Evolutionary conservation across 2,888 invertebrate species (phyloP).

Genomic region (Vanessa cardui): DNA sequence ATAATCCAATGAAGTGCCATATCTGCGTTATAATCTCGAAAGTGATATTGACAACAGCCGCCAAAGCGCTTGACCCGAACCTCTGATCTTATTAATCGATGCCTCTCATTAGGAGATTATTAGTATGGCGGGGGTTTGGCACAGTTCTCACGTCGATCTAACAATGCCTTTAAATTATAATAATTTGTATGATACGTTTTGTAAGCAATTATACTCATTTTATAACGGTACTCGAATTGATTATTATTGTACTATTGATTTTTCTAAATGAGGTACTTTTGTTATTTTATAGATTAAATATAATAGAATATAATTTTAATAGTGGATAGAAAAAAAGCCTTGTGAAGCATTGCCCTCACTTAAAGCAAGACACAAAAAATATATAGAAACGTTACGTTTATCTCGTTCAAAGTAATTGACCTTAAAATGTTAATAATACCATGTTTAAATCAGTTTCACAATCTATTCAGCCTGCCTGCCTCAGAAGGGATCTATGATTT

Average conservation of each 20-base stretch:
- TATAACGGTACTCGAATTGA: background rate
- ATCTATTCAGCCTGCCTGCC: no score
- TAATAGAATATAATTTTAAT: background rate
- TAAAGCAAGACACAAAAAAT: no score
- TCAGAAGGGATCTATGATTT: no score
- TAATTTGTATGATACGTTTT: background rate
- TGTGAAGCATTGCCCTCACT: no score
- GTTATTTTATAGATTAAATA: background rate
- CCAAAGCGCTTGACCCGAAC: slow-evolving; percentile 25
- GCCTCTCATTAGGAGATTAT: slow-evolving; percentile 52
- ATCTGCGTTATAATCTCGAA: slow-evolving; percentile 35
- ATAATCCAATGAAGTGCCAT: slow-evolving; percentile 14
- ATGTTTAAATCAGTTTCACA: no score
- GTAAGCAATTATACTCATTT: background rate
- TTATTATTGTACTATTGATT: background rate
- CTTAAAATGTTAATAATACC: no score
- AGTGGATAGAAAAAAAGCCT: no score
- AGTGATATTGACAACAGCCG: slow-evolving; percentile 45
- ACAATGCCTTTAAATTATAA: slow-evolving; percentile 8
- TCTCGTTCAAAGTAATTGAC: no score
- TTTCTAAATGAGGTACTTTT: no score
- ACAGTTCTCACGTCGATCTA: slow-evolving; percentile 38
- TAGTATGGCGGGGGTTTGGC: slow-evolving; percentile 32
- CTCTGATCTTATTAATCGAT: slow-evolving; percentile 37
- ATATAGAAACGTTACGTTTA: no score